Evolutionary conservation across 2,888 invertebrate species (phyloP), one percentile per base, ranked within the genome.

Genomic region (Unio pictorum): DNA sequence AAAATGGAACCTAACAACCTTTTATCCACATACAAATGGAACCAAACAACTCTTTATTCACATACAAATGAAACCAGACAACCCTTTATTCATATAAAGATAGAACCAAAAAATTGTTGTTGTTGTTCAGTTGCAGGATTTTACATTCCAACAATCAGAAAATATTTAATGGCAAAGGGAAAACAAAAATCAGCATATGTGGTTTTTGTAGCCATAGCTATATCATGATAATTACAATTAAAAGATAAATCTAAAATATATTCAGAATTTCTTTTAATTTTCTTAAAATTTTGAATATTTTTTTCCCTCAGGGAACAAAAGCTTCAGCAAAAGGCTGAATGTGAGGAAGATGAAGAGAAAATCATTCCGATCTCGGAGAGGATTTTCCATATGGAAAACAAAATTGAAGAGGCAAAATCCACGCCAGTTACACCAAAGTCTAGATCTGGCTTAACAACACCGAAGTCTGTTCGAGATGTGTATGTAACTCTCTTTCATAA

Each of bases 331-430:
- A 68, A 70, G 11, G 67, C 63, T 59, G 76, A 75, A 30, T 64
- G 76, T 54, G 78, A 75, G 30, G 78, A 66, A n/a, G 68, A 55
- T 8, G 62, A 30, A 11, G 75, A 72, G 28, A 70, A 74, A 23
- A 73, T 74, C 28, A 69, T 82, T 54, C 83, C 87, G 15, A 81
- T 88, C 30, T 75, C 85, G 1, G 86, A 85, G 79, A 72, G 88
- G 81, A 80, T 87, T 28, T 87, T 80, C 69, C 79, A 96, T 90
- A 96, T 96, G 91, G 96, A 96, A 89, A 94, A 94, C 0, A 94
- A 93, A 75, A 93, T 93, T 0, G 94, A 94, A 84, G 93, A 94
- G 62, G 94, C 74, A 18, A 81, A 80, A 61, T 80, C 80, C 63
- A 75, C 80, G 69, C 80, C 82, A 2, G 78, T 79, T 58, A 84